Evolutionary conservation across 1,140 invertebrate species (phyloP).

Genomic region (Microplitis demolitor): DNA sequence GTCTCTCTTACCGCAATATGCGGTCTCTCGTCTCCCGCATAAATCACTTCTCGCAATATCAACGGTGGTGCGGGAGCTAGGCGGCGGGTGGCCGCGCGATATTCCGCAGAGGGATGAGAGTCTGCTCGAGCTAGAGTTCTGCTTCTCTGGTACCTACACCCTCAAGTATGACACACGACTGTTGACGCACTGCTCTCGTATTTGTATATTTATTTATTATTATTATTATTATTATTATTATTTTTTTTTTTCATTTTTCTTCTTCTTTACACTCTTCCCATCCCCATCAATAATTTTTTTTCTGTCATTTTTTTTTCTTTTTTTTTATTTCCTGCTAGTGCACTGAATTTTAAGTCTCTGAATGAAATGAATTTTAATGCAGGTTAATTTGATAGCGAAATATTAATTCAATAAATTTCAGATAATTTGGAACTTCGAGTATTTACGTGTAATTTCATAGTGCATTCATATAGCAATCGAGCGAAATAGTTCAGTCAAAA

Average conservation of each 20-base stretch:
- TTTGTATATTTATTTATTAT: neutral
- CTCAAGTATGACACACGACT: constrained; percentile 15
- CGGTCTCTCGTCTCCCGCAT: constrained; percentile 48
- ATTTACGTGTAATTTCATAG: too few relatives aligned
- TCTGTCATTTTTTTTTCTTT: too few relatives aligned
- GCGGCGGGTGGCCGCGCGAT: constrained; percentile 32
- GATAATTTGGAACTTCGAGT: too few relatives aligned
- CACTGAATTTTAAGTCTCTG: too few relatives aligned
- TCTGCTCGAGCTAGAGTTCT: neutral
- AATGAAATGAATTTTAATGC: too few relatives aligned
- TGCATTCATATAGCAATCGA: too few relatives aligned
- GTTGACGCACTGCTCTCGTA: constrained; percentile 6
- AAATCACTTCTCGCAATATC: constrained; percentile 59
- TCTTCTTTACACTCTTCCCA: too few relatives aligned
- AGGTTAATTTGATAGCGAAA: too few relatives aligned
- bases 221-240: neutral
- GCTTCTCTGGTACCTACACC: constrained; percentile 36
- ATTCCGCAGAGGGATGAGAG: constrained; percentile 40
- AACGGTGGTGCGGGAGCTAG: constrained; percentile 31
- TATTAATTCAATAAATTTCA: too few relatives aligned
- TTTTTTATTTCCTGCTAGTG: too few relatives aligned
- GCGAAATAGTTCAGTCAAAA: too few relatives aligned
- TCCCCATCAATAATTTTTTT: too few relatives aligned
- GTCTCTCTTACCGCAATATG: constrained; percentile 51
- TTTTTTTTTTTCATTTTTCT: neutral